Evolutionary conservation across 2,113 vertebrate genomes (phyloP).

Genomic region (Alosa alosa): DNA sequence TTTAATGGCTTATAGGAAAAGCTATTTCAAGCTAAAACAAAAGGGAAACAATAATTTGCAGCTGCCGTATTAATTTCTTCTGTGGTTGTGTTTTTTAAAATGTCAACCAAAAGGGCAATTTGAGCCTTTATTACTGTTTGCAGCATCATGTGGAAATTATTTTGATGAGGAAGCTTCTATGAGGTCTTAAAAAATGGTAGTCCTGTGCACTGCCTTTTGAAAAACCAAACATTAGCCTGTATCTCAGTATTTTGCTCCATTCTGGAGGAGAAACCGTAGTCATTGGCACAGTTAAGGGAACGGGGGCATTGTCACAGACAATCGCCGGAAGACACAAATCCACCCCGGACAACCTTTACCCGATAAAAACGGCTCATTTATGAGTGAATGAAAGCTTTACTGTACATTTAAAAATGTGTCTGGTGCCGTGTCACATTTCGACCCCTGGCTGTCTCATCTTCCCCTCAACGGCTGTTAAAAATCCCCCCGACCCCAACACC

Average conservation of each 20-base stretch:
- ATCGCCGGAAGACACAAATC: slow-evolving; percentile 54
- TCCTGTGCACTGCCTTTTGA: neutral
- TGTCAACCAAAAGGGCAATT: neutral
- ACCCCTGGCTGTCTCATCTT: slow-evolving; percentile 52
- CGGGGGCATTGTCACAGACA: slow-evolving; percentile 44
- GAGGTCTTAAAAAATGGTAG: neutral
- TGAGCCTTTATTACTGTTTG: neutral
- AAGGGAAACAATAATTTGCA: neutral
- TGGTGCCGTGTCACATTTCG: slow-evolving; percentile 44
- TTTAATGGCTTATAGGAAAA: neutral
- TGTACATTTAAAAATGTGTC: slow-evolving; percentile 51
- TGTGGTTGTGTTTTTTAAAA: slow-evolving; percentile 1
- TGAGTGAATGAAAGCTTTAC: slow-evolving; percentile 48
- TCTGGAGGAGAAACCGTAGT: neutral
- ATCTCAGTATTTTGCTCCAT: neutral
- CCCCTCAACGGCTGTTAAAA: slow-evolving; percentile 47
- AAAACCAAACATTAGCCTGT: neutral
- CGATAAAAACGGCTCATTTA: slow-evolving; percentile 52
- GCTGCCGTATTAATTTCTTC: neutral
- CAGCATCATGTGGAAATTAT: neutral
- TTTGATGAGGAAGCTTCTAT: slow-evolving; percentile 11
- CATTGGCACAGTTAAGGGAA: slow-evolving; percentile 54
- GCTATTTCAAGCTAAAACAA: neutral
- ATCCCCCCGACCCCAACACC: slow-evolving; percentile 32
- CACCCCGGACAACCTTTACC: slow-evolving; percentile 45